Evolutionary conservation across 2,113 vertebrate genomes (phyloP), one percentile per base, ranked within the genome.

Genomic region (Bufo bufo): DNA sequence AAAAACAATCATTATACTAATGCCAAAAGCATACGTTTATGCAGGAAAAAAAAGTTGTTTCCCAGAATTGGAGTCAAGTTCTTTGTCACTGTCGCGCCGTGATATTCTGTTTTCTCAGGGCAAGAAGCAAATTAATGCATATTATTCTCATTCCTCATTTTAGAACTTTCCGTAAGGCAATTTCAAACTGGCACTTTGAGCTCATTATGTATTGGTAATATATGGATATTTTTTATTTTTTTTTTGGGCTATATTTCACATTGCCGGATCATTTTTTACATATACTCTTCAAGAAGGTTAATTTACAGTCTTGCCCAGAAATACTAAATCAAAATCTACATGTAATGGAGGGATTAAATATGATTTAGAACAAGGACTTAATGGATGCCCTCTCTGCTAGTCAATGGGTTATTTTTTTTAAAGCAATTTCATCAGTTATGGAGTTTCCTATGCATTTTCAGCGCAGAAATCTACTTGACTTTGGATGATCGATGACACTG

Each of bases 181-280:
- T 77, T 85, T 59, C 54, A 77, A 50, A 85, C 71, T 85, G 59
- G 75, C 72, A 83, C 75, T 63, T 86, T 86, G 59, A 65, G 85
- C 85, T 86, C 85, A 79, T 86, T 86, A 79, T 78, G 69, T 86
- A 86, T 78, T 86, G 85, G 59, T 78, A 65, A 66, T 78, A 86
- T 86, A 77, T 33, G 33, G 0, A 33, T 33, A 1, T 33, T 33
- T 86, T 77, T 78, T 59, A 78, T 78, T 79, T 78, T 59, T 86
- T 78, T 79, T 61, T 65, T 79, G 47, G 33, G 58, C 19, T 77
- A 77, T 85, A 77, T 77, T 85, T 77, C 84, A 85, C 54, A 65
- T 85, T 77, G 54, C 84, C 72, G n/a, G 61, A 85, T 85, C 72
- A 85, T 77, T 65, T 86, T 78, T 86, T 86, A 65, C 47, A 86